These are phyloP conservation scores for Mamestra brassicae DNA, from an alignment of 2,888 invertebrate genomes.

Conservation along the genomic window DNA sequence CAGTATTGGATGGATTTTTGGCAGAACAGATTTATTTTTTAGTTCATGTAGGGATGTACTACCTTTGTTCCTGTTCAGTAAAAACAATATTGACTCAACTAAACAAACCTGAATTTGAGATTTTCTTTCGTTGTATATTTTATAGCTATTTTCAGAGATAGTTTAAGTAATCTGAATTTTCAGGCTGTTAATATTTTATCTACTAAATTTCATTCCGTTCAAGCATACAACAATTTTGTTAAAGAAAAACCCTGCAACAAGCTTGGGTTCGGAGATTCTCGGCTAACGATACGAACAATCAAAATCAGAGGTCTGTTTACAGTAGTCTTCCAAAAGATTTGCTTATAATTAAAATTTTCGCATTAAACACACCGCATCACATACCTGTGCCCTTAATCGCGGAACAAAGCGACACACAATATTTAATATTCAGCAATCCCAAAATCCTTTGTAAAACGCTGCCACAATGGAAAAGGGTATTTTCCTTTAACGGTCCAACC, in stretches of 20 bases:
- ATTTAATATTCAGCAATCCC: slow-evolving; percentile 90
- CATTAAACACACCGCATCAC: slow-evolving; percentile 74
- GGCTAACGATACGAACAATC: slow-evolving; percentile 40
- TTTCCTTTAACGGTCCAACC: slow-evolving; percentile 89
- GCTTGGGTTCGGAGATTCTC: neutral
- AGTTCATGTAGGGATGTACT: slow-evolving; percentile 12
- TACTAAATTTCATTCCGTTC: neutral
- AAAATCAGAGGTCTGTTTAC: slow-evolving; percentile 54
- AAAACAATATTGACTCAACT: neutral
- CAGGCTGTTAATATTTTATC: neutral
- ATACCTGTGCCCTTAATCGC: slow-evolving; percentile 82
- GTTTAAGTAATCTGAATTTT: neutral
- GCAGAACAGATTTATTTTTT: slow-evolving; percentile 29
- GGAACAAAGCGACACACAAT: slow-evolving; percentile 88
- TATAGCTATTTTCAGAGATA: neutral
- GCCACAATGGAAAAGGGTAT: slow-evolving; percentile 90
- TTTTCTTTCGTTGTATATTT: neutral
- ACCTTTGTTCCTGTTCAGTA: neutral
- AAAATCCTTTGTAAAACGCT: slow-evolving; percentile 88
- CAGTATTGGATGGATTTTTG: slow-evolving; percentile 23
- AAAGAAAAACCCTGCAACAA: neutral
- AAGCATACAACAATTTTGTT: neutral
- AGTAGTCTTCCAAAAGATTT: slow-evolving; percentile 62
- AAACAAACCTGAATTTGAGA: neutral
- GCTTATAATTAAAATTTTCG: slow-evolving; percentile 78